Evolutionary conservation across 1,140 invertebrate species (phyloP), one percentile per base, ranked within the genome.

Genomic region (Argopecten irradians): DNA sequence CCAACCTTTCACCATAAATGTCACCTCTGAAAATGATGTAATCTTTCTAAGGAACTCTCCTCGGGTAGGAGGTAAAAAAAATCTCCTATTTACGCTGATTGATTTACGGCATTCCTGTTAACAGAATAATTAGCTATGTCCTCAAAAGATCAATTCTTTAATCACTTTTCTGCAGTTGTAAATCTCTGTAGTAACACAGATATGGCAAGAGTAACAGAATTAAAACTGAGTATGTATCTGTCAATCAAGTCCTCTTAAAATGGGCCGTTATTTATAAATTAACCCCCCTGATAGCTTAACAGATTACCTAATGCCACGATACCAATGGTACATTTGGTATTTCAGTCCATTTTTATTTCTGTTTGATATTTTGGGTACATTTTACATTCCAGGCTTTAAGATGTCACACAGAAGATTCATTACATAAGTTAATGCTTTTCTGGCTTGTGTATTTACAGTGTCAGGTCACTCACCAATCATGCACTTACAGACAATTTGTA

Each of bases 1-100:
- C 55, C 55, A 71, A 71, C 55, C 55, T 71, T 71, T 71, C n/a
- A 71, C 55, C 55, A 71, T 16, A 71, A 71, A 71, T 71, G 55
- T 71, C 55, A 71, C 55, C n/a, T 71, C 19, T 71, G 5, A 7
- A 11, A 11, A 28, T n/a, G 55, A 71, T 71, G 55, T 71, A 71
- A 71, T 71, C 55, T 71, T 1, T n/a, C 7, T n/a, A n/a, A 71
- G 55, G 28, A 7, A 71, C 28, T 71, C 28, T 71, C n/a, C 55
- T 71, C 7, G n/a, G 55, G 55, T 71, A 71, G 55, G 55, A 71
- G 55, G 55, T 71, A 71, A n/a, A 71, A 71, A n/a, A 55, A 55
- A 55, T 55, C 43, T 55, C 3, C 22, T 71, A n/a, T 71, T 0
- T 71, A 71, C 1, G 22, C n/a, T n/a, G 22, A 71, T 71, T 71